Conservation (phyloP, 2,113 vertebrate genomes). For the Ceyx cyanopectus region DNA sequence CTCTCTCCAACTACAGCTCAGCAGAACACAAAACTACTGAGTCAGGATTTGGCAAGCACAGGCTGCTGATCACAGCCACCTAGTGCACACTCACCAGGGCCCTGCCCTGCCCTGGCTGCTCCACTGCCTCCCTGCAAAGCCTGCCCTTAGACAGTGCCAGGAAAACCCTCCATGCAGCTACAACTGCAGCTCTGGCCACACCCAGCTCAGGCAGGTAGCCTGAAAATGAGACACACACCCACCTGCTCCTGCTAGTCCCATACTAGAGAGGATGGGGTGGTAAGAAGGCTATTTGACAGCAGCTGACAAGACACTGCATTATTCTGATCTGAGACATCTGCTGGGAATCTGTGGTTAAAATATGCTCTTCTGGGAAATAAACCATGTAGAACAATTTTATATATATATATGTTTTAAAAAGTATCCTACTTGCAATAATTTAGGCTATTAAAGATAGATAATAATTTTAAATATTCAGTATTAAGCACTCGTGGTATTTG, state of each 20-base stretch:
- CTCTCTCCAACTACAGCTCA: constrained; percentile 22
- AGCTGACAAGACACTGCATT: not conserved
- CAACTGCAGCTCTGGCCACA: not conserved
- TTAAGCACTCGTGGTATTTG: not conserved
- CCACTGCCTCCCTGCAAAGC: not conserved
- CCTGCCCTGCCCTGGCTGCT: constrained; percentile 8
- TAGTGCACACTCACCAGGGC: not conserved
- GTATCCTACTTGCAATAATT: not conserved
- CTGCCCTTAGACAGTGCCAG: not conserved
- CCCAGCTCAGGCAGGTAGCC: not conserved
- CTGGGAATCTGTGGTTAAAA: constrained; percentile 34
- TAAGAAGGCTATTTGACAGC: constrained; percentile 29
- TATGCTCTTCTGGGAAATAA: constrained; percentile 28
- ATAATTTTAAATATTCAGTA: not conserved
- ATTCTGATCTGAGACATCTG: constrained; percentile 23
- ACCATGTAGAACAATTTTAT: not conserved
- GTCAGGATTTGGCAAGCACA: constrained; percentile 47
- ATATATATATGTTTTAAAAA: not conserved
- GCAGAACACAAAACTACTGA: constrained; percentile 34
- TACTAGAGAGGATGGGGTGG: not conserved
- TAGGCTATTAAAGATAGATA: not conserved
- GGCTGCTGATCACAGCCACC: constrained; percentile 45
- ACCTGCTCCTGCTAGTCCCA: not conserved
- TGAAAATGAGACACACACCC: not conserved
- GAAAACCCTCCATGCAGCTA: not conserved